These are phyloP conservation scores for Potamarius usumacintae DNA, from an alignment of 2,113 vertebrate genomes.

Conservation along the genomic window DNA sequence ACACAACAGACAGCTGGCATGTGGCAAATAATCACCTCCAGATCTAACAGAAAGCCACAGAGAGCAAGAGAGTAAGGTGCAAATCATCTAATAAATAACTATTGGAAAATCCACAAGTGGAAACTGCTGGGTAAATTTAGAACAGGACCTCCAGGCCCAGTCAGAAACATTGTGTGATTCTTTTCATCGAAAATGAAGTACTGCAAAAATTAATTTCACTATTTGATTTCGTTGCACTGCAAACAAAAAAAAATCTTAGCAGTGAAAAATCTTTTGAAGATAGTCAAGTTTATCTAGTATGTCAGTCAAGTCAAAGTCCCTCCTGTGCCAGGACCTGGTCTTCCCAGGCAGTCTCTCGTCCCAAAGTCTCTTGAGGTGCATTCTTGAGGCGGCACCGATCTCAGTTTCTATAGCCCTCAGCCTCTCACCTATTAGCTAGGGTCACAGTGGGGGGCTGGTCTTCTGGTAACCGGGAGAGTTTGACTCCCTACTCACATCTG, in stretches of 20 bases:
- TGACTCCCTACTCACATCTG: too few species aligned
- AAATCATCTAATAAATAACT: not conserved
- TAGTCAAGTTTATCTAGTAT: too few species aligned
- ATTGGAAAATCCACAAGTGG: not conserved
- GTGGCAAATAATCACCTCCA: conserved; percentile 8
- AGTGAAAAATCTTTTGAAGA: not conserved
- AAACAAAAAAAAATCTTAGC: not conserved
- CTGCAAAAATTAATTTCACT: not conserved
- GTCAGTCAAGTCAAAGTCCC: too few species aligned
- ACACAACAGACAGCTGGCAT: conserved; percentile 16
- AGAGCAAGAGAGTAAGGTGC: not conserved
- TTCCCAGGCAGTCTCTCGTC: too few species aligned
- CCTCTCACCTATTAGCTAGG: too few species aligned
- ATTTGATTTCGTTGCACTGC: not conserved
- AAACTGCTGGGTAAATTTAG: not conserved
- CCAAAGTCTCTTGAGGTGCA: too few species aligned
- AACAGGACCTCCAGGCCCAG: not conserved
- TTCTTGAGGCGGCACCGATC: too few species aligned
- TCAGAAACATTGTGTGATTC: not conserved
- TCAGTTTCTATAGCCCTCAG: too few species aligned
- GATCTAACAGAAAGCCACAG: not conserved
- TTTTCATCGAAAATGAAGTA: not conserved
- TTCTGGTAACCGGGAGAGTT: too few species aligned
- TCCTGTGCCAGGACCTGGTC: too few species aligned
- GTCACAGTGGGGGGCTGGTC: too few species aligned